Base-by-base conservation (phyloP, 2,113 vertebrate species). In the Zosterops hypoxanthus region DNA sequence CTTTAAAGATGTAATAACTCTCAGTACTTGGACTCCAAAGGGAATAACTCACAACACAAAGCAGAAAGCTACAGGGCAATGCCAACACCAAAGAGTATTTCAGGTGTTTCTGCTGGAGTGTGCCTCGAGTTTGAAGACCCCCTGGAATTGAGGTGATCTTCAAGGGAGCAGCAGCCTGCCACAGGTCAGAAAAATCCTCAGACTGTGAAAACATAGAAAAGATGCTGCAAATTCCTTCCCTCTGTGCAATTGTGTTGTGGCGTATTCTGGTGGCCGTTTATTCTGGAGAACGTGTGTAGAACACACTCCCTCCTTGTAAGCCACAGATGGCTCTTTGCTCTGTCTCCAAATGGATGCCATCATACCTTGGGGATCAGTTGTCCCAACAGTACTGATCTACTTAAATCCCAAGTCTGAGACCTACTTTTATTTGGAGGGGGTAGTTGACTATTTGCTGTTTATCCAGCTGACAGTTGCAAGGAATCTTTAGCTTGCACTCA, bases 1-100 rank as follows among this genome's bases (percentile, higher is more conserved):
- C 90, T 93, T 97, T 96, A 95, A 95, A 91, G 80, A 93, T 75
- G 69, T 77, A 93, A 83, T 83, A 97, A 84, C 65, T 81, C 75
- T 88, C 85, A 75, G 79, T 69, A 69, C 72, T 86, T 69, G 77
- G 69, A 90, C 49, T 96, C 92, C 69, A 93, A 88, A 91, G 92
- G 93, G 94, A 97, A 92, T 92, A 95, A 92, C 85, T 93, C 79
- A 7, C 25, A 91, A 90, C 88, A 88, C 82, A 96, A 88, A 92
- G 86, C 25, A 56, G 65, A 95, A 79, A 5, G 68, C 95, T 92
- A 91, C 61, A 82, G 90, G 94, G 93, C 95, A 93, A 72, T 34
- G 47, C 76, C 90, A 91, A 92, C 82, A 92, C 91, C 92, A 93
- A 90, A 90, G 88, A 86, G 21, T 81, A 88, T 93, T 90, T 86